These are phyloP conservation scores for Cremastobaeus sp. DNA, from an alignment of 2,888 invertebrate species.

Conservation along the genomic window DNA sequence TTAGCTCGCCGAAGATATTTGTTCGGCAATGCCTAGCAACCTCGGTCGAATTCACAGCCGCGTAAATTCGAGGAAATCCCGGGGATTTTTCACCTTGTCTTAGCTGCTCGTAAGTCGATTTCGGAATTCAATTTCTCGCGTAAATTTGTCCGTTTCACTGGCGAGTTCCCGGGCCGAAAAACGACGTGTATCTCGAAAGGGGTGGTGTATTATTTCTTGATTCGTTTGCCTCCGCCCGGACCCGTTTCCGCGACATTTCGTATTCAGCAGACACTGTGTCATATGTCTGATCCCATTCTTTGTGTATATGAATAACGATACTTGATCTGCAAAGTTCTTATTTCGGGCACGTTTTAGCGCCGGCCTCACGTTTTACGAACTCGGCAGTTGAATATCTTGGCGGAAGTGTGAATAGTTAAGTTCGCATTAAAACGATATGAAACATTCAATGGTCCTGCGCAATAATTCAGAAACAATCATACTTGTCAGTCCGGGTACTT, in stretches of 20 bases:
- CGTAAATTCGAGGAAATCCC: conserved; percentile 16
- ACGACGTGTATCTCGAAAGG: no score
- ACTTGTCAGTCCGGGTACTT: no score
- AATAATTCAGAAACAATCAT: no score
- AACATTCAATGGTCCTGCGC: no score
- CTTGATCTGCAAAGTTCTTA: conserved; percentile 55
- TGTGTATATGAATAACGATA: conserved; percentile 56
- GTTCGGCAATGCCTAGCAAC: conserved; percentile 26
- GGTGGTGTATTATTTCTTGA: background rate
- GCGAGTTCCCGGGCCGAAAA: no score
- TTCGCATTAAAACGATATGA: no score
- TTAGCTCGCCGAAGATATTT: conserved; percentile 58
- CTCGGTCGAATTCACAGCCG: conserved; percentile 22
- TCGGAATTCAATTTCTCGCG: no score
- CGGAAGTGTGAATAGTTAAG: conserved; percentile 19
- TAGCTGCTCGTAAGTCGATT: no score
- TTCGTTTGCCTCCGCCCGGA: no score
- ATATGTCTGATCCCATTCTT: conserved; percentile 51
- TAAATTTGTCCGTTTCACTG: background rate
- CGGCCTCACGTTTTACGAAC: conserved; percentile 56
- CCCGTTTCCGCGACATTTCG: conserved; percentile 28
- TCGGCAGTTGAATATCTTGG: conserved; percentile 49
- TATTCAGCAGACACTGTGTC: conserved; percentile 56
- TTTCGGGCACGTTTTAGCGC: conserved; percentile 58
- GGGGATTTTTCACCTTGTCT: background rate